These are phyloP conservation scores for Mallotus villosus DNA, from an alignment of 2,797 vertebrate species.

Conservation along the genomic window DNA sequence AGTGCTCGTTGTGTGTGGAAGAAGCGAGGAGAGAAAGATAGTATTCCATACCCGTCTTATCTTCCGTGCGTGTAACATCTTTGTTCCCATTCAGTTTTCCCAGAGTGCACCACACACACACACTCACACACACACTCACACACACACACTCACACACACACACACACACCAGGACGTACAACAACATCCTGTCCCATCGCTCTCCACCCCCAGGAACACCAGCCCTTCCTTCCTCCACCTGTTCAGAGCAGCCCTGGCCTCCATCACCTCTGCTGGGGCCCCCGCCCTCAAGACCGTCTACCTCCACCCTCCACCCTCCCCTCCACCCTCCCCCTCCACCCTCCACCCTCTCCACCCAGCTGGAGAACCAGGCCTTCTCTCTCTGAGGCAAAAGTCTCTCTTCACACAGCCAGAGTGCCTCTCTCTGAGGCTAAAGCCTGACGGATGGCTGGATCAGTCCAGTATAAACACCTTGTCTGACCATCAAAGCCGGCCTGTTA, in stretches of 20 bases:
- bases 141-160: too few species aligned
- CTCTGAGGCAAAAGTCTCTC: too few species aligned
- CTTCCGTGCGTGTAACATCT: too few species aligned
- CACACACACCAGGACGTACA: too few species aligned
- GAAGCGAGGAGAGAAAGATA: too few species aligned
- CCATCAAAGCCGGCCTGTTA: constrained; percentile 38
- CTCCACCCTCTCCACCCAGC: background rate
- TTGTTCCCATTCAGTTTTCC: too few species aligned
- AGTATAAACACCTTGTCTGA: constrained; percentile 43
- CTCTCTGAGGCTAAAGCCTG: constrained; percentile 42
- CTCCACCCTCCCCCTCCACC: background rate
- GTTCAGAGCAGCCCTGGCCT: background rate
- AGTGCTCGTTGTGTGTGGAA: too few species aligned
- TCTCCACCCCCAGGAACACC: background rate
- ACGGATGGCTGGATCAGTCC: constrained; percentile 45
- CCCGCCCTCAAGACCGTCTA: background rate
- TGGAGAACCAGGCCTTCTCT: background rate
- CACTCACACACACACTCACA: too few species aligned
- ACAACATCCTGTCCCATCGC: too few species aligned
- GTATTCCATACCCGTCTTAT: too few species aligned
- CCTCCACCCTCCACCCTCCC: constrained; percentile 5
- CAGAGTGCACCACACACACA: too few species aligned
- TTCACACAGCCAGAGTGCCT: constrained; percentile 1
- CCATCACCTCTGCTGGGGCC: constrained; percentile 1
- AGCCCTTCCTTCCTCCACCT: background rate